These are phyloP conservation scores for Rhopalosiphum nymphaeae DNA, from an alignment of 2,888 invertebrate species.

Conservation along the genomic window DNA sequence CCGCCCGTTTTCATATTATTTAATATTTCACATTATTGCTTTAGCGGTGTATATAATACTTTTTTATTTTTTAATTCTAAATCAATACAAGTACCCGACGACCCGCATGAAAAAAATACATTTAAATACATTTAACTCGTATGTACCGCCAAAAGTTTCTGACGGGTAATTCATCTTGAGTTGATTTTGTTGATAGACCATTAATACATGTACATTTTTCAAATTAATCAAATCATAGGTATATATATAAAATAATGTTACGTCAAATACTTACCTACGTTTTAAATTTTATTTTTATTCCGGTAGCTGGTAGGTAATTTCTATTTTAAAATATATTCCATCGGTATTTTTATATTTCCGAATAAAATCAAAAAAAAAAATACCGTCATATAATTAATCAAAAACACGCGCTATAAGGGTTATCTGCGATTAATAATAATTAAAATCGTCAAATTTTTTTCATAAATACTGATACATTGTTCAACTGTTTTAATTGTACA, in stretches of 20 bases:
- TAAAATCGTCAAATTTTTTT: neutral
- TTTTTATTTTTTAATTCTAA: neutral
- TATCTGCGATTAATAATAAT: neutral
- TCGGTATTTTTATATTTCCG: neutral
- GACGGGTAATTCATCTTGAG: conserved; percentile 20
- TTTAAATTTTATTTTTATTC: neutral
- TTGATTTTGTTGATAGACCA: neutral
- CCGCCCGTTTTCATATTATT: neutral
- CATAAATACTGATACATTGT: neutral
- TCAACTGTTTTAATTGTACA: neutral
- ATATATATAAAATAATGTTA: neutral
- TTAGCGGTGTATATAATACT: neutral
- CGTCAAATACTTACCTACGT: neutral
- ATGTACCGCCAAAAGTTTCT: neutral
- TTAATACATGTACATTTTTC: conserved; percentile 8
- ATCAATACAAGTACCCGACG: neutral
- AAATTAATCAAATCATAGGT: neutral
- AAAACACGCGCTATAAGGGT: neutral
- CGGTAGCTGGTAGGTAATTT: neutral
- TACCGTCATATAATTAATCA: neutral
- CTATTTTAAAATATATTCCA: neutral
- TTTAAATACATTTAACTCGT: neutral
- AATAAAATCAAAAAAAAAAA: neutral
- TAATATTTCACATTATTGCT: neutral
- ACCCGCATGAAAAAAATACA: neutral